Evolutionary conservation across 2,113 vertebrate genomes (phyloP).

Genomic region (Cephalopholis sonnerati): DNA sequence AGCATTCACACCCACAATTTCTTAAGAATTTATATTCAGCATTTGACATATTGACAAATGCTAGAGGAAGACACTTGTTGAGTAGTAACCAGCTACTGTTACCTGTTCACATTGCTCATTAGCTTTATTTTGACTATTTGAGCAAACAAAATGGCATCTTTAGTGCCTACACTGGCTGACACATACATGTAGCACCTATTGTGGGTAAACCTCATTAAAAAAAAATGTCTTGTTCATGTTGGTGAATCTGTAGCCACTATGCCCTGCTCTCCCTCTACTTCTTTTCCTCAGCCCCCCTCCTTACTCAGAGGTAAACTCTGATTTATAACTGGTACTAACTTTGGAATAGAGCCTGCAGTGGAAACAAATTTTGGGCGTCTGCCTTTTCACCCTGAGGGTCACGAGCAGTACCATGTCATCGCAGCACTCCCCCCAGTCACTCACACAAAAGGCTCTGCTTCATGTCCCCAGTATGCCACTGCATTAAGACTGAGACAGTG

Average conservation of each 20-base stretch:
- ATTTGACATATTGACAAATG: no score
- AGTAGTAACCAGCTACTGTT: no score
- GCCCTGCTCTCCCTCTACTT: no score
- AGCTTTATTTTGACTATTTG: neutral
- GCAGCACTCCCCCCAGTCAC: conserved; percentile 31
- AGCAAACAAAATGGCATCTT: neutral
- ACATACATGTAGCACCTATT: neutral
- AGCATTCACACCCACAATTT: no score
- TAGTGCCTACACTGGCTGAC: neutral
- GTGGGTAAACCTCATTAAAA: neutral
- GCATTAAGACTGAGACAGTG: conserved; percentile 38
- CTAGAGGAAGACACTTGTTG: no score
- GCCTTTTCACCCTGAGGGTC: conserved; percentile 67
- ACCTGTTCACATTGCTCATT: neutral
- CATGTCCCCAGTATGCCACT: conserved; percentile 42
- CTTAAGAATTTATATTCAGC: no score
- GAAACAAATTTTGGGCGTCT: conserved; percentile 41
- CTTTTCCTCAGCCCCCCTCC: neutral
- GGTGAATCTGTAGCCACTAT: neutral
- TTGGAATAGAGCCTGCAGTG: conserved; percentile 23
- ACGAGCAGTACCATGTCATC: conserved; percentile 67
- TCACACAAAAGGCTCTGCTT: conserved; percentile 65
- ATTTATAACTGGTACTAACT: conserved; percentile 36
- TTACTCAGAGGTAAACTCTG: neutral
- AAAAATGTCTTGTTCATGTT: neutral